Percentiles rank a stretch among this genome's conserved stretches.
Conservation (phyloP, 1,140 invertebrate species). For the Acyrthosiphon pisum region DNA sequence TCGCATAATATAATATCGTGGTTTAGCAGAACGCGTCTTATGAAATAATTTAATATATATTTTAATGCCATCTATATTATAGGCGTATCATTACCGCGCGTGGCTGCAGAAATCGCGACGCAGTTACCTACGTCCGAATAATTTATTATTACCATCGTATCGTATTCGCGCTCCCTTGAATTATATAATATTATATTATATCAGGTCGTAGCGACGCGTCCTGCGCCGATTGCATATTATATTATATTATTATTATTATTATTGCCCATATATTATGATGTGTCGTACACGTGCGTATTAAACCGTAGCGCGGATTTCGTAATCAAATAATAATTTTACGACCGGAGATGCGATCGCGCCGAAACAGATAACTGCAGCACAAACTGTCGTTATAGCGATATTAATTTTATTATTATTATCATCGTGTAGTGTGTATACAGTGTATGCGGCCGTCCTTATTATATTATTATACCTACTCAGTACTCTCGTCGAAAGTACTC, state of each 20-base stretch:
- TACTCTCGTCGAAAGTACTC: background rate
- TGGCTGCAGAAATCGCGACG: no score
- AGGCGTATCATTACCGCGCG: no score
- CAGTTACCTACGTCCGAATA: background rate
- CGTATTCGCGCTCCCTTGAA: background rate
- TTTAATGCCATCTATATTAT: background rate
- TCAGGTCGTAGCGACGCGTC: background rate
- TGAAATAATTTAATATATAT: background rate
- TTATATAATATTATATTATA: background rate
- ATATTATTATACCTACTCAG: background rate
- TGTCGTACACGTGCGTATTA: background rate
- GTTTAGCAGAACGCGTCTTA: background rate
- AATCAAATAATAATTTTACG: constrained; percentile 24
- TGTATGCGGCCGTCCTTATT: background rate
- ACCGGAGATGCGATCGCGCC: background rate
- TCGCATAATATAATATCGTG: background rate
- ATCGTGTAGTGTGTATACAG: background rate
- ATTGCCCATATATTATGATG: no score
- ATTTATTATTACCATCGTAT: background rate
- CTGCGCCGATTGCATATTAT: background rate
- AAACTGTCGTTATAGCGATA: background rate
- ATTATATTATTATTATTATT: no score
- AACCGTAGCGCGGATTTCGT: background rate
- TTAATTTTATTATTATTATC: background rate
- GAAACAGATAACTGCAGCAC: background rate